Base-by-base conservation (phyloP, 2,888 invertebrate genomes). In the Drosophila diplacantha region DNA sequence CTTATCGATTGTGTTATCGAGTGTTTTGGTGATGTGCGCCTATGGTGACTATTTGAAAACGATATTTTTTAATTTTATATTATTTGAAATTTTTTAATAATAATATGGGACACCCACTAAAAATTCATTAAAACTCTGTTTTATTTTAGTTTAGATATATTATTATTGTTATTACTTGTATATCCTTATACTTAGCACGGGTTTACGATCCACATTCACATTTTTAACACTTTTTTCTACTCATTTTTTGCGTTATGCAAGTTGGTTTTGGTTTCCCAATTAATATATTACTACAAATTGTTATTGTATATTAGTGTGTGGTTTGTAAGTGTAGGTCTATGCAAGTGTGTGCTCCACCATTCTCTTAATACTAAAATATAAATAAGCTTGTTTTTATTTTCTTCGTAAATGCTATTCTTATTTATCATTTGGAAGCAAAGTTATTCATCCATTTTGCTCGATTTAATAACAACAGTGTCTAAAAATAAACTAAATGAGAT, bases 331-430 rank as follows among this genome's bases (percentile, higher is more conserved):
- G 9, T 24, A 29, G 44, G 18, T 4, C 18, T 29, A 44, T 18
- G 44, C 12, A 18, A 12, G 12, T 22, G 43, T 60, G 31, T 60
- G 20, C 41, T 39, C 32, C 22, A 14, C 22, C 39, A 41, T 24
- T 49, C 7, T 29, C 59, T 68, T 68, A 59, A 22, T 5, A 12
- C 59, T 66, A 74, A 41, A 67, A 71, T 73, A 71, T 69, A 69
- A 75, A 64, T 79, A 64, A 72, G 47, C 41, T 24, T 41, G 41
- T 14, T 41, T 41, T 22, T 34, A 4, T 44, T 44, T 29, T 32
- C 14, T 52, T 49, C 59, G 71, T 79, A 78, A 78, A 78, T 78
- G 77, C 78, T 79, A 79, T 70, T 53, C 75, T 77, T 79, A 75
- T 44, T 64, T 61, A 43, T 51, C 55, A 68, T 63, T 47, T 75